Base-by-base conservation (phyloP, 1,140 invertebrate genomes). In the Chionoecetes opilio region DNA sequence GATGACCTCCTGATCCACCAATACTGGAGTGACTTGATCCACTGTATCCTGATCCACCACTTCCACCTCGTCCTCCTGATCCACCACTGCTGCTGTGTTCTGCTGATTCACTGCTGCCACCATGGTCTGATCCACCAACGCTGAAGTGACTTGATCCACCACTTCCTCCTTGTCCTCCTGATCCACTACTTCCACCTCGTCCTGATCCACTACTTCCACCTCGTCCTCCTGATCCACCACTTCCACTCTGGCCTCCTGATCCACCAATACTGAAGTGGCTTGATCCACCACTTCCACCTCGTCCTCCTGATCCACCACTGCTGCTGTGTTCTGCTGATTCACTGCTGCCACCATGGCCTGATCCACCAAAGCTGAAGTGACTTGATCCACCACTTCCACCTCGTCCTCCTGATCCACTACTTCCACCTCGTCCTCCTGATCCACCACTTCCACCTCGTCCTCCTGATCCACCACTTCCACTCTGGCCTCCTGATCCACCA, bases 361-460 rank as follows among this genome's bases (percentile, higher is more conserved):
- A 93, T 46, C 34, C 82, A 91, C 88, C 90, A 32, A 26, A 21
- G 34, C 91, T 91, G 53, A 75, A 86, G 63, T 41, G 41, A n/a
- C 37, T 75, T 75, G 1, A 26, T n/a, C 11, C 11, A 6, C 63
- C n/a, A 35, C 82, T 86, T 21, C 21, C n/a, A 75, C 63, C 63
- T 75, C 63, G 63, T 75, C 37, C 75, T 41, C 38, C 87, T 5
- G 75, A 89, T 63, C 34, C 63, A 5, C 95, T 37, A 53, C 11
- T 46, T 41, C 82, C 17, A 37, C n/a, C 37, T 82, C 29, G 41
- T 75, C 29, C 37, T 82, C 38, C 82, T 5, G 75, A 41, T 94
- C 96, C 96, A 93, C 88, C 84, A 92, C 37, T 35, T 17, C 93
- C n/a, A 26, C 63, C 21, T 5, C n/a, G 63, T 21, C n/a, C 96